Conservation (phyloP, 30 jellyfish, hydroid and myxozoan species). For the Chrysaora quinquecirrha region DNA sequence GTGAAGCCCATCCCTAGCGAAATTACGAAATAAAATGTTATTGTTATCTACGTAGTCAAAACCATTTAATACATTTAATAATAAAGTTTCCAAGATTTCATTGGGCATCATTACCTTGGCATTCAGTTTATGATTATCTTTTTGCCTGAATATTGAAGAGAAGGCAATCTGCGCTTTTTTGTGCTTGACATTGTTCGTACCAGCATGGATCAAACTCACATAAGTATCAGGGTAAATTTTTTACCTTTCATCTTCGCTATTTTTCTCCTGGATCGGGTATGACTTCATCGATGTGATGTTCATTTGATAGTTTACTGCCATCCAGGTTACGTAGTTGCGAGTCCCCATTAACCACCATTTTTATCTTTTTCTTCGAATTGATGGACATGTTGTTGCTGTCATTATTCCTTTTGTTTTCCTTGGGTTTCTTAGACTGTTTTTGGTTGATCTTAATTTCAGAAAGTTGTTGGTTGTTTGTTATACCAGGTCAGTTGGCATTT, state of each 20-base stretch:
- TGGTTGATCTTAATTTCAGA: no score
- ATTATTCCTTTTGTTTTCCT: no score
- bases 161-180: constrained; percentile 22
- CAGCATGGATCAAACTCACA: constrained; percentile 15
- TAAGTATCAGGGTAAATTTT: constrained; percentile 1
- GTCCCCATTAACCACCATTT: constrained; percentile 2
- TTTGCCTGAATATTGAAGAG: neutral
- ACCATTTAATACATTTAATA: neutral
- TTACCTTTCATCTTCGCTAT: constrained; percentile 4
- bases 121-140: neutral
- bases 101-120: neutral
- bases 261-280: constrained; percentile 10
- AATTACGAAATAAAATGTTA: neutral
- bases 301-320: neutral
- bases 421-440: no score
- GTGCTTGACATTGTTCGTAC: neutral
- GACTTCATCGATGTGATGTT: neutral
- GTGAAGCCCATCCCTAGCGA: constrained; percentile 31
- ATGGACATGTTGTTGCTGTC: neutral
- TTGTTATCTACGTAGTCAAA: neutral
- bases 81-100: neutral
- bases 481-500: no score
- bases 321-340: constrained; percentile 17
- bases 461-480: no score
- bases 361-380: neutral